Evolutionary conservation across 2,797 vertebrate genomes (phyloP).

Genomic region (Hipposideros larvatus): DNA sequence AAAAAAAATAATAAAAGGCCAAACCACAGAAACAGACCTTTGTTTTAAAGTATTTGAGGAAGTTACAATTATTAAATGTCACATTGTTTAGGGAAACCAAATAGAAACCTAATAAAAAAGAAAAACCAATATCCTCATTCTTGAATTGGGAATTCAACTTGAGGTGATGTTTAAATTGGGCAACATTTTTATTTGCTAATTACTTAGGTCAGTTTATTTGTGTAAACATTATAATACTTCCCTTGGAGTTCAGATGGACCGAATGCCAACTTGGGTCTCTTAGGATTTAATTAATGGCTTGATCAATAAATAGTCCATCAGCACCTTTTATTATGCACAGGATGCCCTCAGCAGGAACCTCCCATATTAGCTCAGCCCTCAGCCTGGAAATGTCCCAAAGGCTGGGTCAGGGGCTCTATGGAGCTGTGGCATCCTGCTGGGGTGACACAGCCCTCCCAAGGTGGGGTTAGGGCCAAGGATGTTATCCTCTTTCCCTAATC

Average conservation of each 20-base stretch:
- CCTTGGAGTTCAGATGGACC: background rate
- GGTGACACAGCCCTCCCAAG: background rate
- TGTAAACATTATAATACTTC: background rate
- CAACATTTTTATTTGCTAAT: background rate
- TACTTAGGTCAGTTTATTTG: background rate
- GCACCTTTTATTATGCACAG: background rate
- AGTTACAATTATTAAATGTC: background rate
- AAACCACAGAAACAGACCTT: constrained; percentile 17
- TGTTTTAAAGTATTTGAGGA: constrained; percentile 13
- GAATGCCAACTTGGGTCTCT: background rate
- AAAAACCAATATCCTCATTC: background rate
- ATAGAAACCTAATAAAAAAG: constrained; percentile 7
- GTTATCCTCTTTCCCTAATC: constrained; percentile 34
- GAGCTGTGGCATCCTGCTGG: background rate
- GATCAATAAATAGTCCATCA: background rate
- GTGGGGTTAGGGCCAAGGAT: background rate
- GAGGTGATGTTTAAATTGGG: constrained; percentile 2
- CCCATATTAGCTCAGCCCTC: background rate
- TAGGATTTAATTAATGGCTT: background rate
- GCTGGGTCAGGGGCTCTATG: background rate
- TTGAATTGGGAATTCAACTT: background rate
- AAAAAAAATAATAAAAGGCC: background rate
- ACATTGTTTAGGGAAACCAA: background rate
- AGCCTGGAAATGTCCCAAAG: background rate
- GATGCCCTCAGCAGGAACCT: background rate